Evolutionary conservation across 2,113 vertebrate genomes (phyloP).

Genomic region (Sinocyclocheilus maitianheensis): DNA sequence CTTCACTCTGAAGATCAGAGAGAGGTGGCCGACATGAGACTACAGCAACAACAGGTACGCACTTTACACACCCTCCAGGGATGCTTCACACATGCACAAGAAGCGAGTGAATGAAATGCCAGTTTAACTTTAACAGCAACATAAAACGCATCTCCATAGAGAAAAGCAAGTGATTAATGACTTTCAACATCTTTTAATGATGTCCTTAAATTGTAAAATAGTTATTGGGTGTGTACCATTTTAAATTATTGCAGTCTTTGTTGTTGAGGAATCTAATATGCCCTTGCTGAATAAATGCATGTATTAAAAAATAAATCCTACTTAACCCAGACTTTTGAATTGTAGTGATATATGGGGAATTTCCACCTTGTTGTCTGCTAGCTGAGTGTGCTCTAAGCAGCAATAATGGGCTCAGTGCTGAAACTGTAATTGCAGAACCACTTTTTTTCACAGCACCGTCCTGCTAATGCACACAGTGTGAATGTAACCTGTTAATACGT

Average conservation of each 20-base stretch:
- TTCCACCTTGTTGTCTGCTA: background rate
- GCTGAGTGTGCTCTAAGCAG: background rate
- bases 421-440: background rate
- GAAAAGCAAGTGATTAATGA: too few species aligned
- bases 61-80: background rate
- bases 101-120: background rate
- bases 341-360: background rate
- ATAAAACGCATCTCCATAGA: too few species aligned
- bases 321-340: background rate
- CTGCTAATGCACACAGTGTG: background rate
- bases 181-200: too few species aligned
- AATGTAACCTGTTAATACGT: conserved; percentile 11
- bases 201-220: too few species aligned
- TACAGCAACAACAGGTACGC: conserved; percentile 95
- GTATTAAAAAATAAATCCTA: background rate
- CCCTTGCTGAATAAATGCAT: background rate
- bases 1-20: conserved; percentile 91
- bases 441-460: background rate
- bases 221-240: too few species aligned
- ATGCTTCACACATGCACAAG: background rate
- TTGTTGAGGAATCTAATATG: too few species aligned
- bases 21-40: conserved; percentile 88
- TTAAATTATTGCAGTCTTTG: too few species aligned
- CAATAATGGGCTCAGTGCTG: background rate
- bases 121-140: background rate